phyloP scores from a whole-genome alignment of 2,113 vertebrate genomes.

The Pelusios castaneus region DNA sequence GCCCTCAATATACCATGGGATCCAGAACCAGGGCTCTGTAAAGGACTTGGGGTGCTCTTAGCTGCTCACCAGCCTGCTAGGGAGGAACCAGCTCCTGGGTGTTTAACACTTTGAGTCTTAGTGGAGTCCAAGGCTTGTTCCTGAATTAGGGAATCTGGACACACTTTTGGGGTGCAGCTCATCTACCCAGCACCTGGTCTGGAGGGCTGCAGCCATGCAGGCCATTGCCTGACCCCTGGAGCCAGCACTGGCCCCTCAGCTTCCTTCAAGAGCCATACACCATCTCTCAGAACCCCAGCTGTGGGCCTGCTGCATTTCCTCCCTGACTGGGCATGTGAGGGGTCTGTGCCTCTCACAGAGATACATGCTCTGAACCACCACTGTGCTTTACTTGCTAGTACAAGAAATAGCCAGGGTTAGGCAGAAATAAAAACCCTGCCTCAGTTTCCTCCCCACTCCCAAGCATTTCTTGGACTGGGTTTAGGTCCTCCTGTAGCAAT shows the following conservation, averaged over 20 bases:
- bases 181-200: not conserved
- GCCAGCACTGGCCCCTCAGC: not conserved
- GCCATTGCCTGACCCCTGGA: not conserved
- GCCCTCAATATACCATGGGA: not conserved
- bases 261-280: not conserved
- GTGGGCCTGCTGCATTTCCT: not conserved
- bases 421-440: not conserved
- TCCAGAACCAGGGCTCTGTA: not conserved
- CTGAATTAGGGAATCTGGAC: not conserved
- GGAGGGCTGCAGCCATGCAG: not conserved
- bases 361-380: not conserved
- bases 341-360: not conserved
- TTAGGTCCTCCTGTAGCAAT: not conserved
- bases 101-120: not conserved
- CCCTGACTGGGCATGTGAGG: not conserved
- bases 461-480: not conserved
- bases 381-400: not conserved
- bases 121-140: not conserved
- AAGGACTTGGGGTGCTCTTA: not conserved
- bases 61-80: not conserved
- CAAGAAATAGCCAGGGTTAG: not conserved
- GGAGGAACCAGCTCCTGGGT: not conserved
- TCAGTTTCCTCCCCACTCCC: not conserved
- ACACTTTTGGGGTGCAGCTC: not conserved
- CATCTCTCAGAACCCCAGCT: not conserved